Evolutionary conservation across 2,113 vertebrate species (phyloP).

Genomic region (Leptobrachium leishanense): DNA sequence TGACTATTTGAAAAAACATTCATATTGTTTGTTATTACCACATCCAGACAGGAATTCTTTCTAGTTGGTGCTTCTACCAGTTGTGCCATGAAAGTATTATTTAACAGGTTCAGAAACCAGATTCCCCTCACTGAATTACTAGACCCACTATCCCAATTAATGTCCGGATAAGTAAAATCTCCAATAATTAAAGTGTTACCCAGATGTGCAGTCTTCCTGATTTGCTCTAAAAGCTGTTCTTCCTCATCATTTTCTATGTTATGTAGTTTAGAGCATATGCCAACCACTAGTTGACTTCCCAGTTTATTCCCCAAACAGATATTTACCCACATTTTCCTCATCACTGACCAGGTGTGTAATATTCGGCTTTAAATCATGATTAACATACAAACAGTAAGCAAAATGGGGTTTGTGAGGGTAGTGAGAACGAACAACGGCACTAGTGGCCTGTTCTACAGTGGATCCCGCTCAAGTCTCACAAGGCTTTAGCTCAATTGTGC

Average conservation of each 20-base stretch:
- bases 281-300: too few species aligned
- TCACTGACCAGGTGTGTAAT: too few species aligned
- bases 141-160: background rate
- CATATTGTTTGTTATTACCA: background rate
- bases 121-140: background rate
- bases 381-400: too few species aligned
- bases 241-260: background rate
- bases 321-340: too few species aligned
- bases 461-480: too few species aligned
- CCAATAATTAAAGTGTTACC: constrained; percentile 1
- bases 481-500: too few species aligned
- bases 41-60: background rate
- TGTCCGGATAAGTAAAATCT: constrained; percentile 3
- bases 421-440: too few species aligned
- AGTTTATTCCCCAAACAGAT: too few species aligned
- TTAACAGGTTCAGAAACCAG: background rate
- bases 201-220: background rate
- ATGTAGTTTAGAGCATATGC: too few species aligned
- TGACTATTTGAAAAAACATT: background rate
- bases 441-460: too few species aligned
- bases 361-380: too few species aligned
- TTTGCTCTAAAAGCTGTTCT: background rate
- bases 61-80: background rate
- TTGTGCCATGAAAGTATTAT: background rate
- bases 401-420: too few species aligned